These are phyloP conservation scores for Patiria pectinifera DNA, from an alignment of 53 echinoderm and acorn worm genomes.

Conservation along the genomic window DNA sequence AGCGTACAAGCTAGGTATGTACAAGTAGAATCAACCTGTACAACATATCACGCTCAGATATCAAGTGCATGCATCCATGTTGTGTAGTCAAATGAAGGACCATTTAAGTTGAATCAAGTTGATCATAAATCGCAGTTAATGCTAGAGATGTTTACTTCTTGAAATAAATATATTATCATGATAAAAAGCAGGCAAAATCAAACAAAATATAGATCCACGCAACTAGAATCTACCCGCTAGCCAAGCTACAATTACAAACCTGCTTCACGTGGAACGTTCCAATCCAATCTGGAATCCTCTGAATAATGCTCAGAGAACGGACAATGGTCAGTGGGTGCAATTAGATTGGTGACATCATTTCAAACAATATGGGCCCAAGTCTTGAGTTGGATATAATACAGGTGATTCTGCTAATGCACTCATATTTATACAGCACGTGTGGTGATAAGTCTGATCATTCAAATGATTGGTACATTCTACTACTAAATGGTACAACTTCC, in stretches of 20 bases:
- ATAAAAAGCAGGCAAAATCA: background rate
- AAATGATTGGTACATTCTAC: background rate
- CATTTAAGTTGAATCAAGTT: background rate
- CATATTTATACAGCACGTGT: slow-evolving; percentile 49
- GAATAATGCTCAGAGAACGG: background rate
- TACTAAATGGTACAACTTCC: background rate
- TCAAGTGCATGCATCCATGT: background rate
- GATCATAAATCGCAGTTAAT: background rate
- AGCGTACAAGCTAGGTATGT: background rate
- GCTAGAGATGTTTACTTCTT: background rate
- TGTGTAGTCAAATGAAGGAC: background rate
- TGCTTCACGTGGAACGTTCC: background rate
- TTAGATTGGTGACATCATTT: background rate
- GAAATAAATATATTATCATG: background rate
- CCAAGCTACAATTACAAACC: background rate
- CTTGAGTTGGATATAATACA: background rate
- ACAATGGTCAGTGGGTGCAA: background rate
- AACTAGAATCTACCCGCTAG: background rate
- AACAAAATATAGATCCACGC: background rate
- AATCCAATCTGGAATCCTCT: background rate
- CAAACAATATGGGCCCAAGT: background rate
- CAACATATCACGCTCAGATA: background rate
- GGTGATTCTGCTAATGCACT: slow-evolving; percentile 37
- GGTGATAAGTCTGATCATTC: slow-evolving; percentile 36
- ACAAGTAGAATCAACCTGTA: background rate